These are phyloP conservation scores for Spodoptera exigua DNA, from an alignment of 2,888 invertebrate genomes.

Conservation along the genomic window DNA sequence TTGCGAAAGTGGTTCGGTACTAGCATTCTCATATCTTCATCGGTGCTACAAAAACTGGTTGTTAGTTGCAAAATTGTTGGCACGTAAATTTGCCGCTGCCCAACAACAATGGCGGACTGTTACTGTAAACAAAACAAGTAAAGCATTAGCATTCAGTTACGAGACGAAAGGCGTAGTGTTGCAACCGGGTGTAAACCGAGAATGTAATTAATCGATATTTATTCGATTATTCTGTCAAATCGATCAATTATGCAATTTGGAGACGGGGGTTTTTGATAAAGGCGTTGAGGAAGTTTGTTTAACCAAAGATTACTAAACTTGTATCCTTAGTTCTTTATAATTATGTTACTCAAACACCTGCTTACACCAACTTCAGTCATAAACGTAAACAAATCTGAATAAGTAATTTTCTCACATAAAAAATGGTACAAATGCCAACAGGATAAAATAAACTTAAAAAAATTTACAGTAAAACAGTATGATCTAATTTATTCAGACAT, in stretches of 20 bases:
- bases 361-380: no score
- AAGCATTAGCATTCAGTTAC: slow-evolving; percentile 70
- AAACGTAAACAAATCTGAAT: no score
- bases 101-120: slow-evolving; percentile 78
- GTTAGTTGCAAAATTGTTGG: slow-evolving; percentile 72
- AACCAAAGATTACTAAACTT: slow-evolving; percentile 23
- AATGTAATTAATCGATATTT: slow-evolving; percentile 68
- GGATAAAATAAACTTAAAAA: slow-evolving; percentile 40
- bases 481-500: slow-evolving; percentile 34
- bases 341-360: no score
- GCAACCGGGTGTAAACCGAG: slow-evolving; percentile 56
- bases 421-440: slow-evolving; percentile 7
- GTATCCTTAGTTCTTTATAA: no score
- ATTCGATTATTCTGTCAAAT: slow-evolving; percentile 68
- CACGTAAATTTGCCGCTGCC: slow-evolving; percentile 69
- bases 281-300: slow-evolving; percentile 31
- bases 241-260: slow-evolving; percentile 62
- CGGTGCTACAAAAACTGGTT: slow-evolving; percentile 79
- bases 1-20: slow-evolving; percentile 67
- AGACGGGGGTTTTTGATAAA: slow-evolving; percentile 25
- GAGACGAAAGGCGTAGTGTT: slow-evolving; percentile 58
- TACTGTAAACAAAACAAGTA: slow-evolving; percentile 80
- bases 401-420: no score
- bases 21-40: slow-evolving; percentile 80
- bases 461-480: slow-evolving; percentile 25